Conservation (phyloP, 1,140 invertebrate species). For the Drepana arcuata region DNA sequence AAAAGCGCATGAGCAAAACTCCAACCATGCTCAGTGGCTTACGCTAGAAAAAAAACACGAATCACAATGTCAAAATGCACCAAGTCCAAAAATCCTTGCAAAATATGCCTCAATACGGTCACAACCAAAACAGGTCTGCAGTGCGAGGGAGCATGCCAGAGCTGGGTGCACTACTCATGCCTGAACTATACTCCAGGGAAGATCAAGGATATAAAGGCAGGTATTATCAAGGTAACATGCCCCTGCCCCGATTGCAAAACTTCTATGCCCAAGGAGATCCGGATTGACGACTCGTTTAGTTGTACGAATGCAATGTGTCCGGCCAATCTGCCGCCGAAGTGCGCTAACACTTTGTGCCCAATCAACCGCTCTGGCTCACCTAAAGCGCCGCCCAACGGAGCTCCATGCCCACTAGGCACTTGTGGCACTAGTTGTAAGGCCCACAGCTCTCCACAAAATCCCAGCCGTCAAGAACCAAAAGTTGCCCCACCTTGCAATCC, state of each 20-base stretch:
- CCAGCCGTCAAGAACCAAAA: conserved; percentile 1
- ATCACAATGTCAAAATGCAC: conserved; percentile 39
- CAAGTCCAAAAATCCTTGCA: conserved; percentile 47
- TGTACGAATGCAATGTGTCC: conserved; percentile 40
- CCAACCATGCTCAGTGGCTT: too few species aligned
- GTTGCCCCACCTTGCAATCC: conserved; percentile 3
- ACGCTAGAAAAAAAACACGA: too few species aligned
- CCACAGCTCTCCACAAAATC: conserved; percentile 18
- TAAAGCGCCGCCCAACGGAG: not conserved
- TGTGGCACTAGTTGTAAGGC: conserved; percentile 34
- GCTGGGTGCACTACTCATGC: conserved; percentile 43
- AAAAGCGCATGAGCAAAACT: too few species aligned
- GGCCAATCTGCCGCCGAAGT: conserved; percentile 31
- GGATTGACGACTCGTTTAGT: conserved; percentile 27
- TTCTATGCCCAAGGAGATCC: conserved; percentile 25
- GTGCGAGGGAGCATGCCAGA: conserved; percentile 42
- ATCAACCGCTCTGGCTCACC: too few species aligned
- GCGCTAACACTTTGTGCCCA: conserved; percentile 24
- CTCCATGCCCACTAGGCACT: conserved; percentile 17
- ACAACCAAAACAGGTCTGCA: conserved; percentile 38
- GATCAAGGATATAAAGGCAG: conserved; percentile 45
- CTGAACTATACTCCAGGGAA: conserved; percentile 43
- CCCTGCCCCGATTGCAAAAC: conserved; percentile 49
- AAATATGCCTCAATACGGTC: conserved; percentile 40
- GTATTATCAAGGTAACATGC: conserved; percentile 37